Conservation (phyloP, 2,888 invertebrate genomes). For the Galerucella pusilla region DNA sequence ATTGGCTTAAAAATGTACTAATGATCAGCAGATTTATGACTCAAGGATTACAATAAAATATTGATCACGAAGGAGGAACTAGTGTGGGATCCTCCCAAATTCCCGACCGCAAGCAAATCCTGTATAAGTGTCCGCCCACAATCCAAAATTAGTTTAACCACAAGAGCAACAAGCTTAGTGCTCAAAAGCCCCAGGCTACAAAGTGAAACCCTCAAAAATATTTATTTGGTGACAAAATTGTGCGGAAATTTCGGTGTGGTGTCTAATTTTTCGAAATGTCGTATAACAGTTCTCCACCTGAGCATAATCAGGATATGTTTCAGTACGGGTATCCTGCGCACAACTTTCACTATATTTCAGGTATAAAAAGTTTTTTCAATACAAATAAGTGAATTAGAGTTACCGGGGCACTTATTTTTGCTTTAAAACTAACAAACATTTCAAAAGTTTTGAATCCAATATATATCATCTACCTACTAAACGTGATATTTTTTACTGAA, state of each 20-base stretch:
- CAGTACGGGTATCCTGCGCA: slow-evolving; percentile 58
- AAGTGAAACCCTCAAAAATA: slow-evolving; percentile 39
- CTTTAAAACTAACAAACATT: slow-evolving; percentile 10
- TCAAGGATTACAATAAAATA: slow-evolving; percentile 35
- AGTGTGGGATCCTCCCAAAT: slow-evolving; percentile 47
- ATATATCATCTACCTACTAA: too few species aligned
- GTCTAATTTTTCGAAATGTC: slow-evolving; percentile 51
- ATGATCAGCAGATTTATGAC: slow-evolving; percentile 32
- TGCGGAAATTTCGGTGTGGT: slow-evolving; percentile 18
- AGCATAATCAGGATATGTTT: slow-evolving; percentile 57
- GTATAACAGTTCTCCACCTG: slow-evolving; percentile 57
- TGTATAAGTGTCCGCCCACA: slow-evolving; percentile 47
- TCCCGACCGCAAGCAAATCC: slow-evolving; percentile 47
- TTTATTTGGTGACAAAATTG: slow-evolving; percentile 30
- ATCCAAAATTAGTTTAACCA: slow-evolving; percentile 48
- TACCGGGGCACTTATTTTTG: slow-evolving; percentile 29
- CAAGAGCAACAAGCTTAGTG: slow-evolving; percentile 47
- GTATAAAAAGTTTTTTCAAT: slow-evolving; percentile 42
- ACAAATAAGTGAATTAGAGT: slow-evolving; percentile 27
- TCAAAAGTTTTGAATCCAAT: neutral
- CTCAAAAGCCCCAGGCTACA: slow-evolving; percentile 45
- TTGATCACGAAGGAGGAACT: slow-evolving; percentile 48
- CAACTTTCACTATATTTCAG: slow-evolving; percentile 58
- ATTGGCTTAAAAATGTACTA: slow-evolving; percentile 25
- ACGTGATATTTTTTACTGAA: too few species aligned